phyloP scores from a whole-genome alignment of 2,797 vertebrate species.

The Ispidina picta region DNA sequence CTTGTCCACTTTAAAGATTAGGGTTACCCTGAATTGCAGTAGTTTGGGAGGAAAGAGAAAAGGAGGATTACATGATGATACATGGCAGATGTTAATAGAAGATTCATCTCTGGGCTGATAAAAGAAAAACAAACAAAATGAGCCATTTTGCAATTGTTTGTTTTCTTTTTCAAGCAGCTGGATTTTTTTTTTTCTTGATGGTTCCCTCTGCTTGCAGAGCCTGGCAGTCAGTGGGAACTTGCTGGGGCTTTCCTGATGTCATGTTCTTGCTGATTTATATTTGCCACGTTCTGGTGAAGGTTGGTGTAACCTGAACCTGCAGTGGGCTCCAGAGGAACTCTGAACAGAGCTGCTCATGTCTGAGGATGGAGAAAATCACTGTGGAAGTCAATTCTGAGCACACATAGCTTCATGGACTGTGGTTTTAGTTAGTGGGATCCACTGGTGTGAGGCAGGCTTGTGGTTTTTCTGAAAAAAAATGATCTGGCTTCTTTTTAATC shows the following conservation, averaged over 20 bases:
- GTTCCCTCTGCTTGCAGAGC: background rate
- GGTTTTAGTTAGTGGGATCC: background rate
- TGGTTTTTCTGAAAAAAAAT: background rate
- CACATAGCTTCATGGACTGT: background rate
- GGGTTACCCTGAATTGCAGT: conserved; percentile 71
- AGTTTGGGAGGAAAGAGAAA: conserved; percentile 62
- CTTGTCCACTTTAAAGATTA: conserved; percentile 85
- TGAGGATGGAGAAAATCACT: background rate
- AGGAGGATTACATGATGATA: conserved; percentile 74
- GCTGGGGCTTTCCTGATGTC: background rate
- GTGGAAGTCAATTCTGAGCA: background rate
- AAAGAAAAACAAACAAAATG: conserved; percentile 66
- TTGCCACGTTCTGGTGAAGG: background rate
- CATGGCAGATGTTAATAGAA: conserved; percentile 74
- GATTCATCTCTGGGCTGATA: conserved; percentile 53
- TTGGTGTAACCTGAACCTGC: background rate
- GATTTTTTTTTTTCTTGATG: background rate
- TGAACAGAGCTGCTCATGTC: background rate
- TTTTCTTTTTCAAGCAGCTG: conserved; percentile 35
- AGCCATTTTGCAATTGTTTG: conserved; percentile 62
- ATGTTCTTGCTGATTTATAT: background rate
- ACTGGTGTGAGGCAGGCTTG: background rate
- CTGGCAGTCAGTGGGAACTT: background rate
- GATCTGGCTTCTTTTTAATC: background rate
- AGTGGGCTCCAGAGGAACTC: background rate